These are phyloP conservation scores for Brienomyrus longianalis DNA, from an alignment of 2,113 vertebrate species.

Conservation along the genomic window DNA sequence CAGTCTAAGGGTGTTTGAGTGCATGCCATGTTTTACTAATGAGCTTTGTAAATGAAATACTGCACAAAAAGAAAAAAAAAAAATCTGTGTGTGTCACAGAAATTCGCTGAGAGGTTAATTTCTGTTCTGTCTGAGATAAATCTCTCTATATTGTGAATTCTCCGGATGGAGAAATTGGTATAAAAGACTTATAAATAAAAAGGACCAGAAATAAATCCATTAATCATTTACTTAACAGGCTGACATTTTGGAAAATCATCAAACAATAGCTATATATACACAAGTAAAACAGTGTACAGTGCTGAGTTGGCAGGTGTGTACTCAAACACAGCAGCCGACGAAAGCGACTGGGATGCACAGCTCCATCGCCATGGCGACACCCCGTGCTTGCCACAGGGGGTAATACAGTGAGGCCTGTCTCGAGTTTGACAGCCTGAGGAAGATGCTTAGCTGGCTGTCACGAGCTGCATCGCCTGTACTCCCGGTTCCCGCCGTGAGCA, in stretches of 20 bases:
- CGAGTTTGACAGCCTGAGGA: conserved; percentile 7
- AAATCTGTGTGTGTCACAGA: not conserved
- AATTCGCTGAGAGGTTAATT: conserved; percentile 10
- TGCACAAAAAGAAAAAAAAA: not conserved
- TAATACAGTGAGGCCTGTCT: not conserved
- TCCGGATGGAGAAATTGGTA: not conserved
- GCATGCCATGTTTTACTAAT: conserved; percentile 23
- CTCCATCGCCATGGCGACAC: not conserved
- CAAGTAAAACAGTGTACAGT: not conserved
- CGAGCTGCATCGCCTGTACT: not conserved
- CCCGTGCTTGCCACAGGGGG: not conserved
- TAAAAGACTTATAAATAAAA: not conserved
- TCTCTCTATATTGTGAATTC: not conserved
- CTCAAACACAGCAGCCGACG: not conserved
- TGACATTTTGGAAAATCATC: not conserved
- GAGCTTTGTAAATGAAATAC: conserved; percentile 12
- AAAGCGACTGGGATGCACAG: not conserved
- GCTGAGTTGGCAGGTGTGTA: not conserved
- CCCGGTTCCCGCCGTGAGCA: not conserved
- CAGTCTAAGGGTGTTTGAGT: not conserved
- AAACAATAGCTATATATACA: not conserved
- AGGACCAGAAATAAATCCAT: not conserved
- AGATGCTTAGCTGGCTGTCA: not conserved
- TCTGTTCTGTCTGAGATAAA: conserved; percentile 1
- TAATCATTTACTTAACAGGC: not conserved